A percentile compares a stretch with the other conserved stretches of the same genome.
Evolutionary conservation across 1,140 invertebrate species (phyloP).

Genomic region (Camponotus vicinus): DNA sequence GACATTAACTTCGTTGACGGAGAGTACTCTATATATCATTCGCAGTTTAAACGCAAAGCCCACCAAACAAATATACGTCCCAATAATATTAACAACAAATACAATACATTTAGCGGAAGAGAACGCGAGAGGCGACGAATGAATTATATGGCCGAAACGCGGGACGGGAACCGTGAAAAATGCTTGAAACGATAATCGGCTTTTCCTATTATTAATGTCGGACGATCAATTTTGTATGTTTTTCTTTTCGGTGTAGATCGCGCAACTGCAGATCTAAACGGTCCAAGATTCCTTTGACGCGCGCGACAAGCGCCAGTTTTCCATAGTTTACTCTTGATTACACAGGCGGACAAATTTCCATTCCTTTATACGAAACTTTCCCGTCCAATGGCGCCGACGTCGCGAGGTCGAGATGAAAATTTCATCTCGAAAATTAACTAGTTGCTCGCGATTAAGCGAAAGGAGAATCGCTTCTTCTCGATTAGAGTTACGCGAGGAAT

Average conservation of each 20-base stretch:
- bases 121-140: conserved; percentile 31
- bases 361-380: conserved; percentile 29
- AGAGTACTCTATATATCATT: conserved; percentile 55
- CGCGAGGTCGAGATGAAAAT: conserved; percentile 47
- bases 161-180: conserved; percentile 23
- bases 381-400: neutral
- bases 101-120: conserved; percentile 40
- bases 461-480: conserved; percentile 41
- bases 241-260: conserved; percentile 25
- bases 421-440: conserved; percentile 53
- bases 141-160: conserved; percentile 50
- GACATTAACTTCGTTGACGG: conserved; percentile 54
- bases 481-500: conserved; percentile 56
- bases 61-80: conserved; percentile 58
- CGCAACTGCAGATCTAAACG: conserved; percentile 15
- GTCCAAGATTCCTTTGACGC: conserved; percentile 15
- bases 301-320: neutral
- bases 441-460: conserved; percentile 46
- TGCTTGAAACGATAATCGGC: conserved; percentile 43
- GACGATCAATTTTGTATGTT: conserved; percentile 19
- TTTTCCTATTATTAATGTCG: conserved; percentile 53
- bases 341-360: conserved; percentile 9
- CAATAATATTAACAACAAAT: conserved; percentile 63
- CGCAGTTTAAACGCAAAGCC: conserved; percentile 48
- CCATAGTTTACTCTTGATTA: conserved; percentile 31